Base-by-base conservation (phyloP, 2,797 vertebrate genomes). In the Tamandua tetradactyla region DNA sequence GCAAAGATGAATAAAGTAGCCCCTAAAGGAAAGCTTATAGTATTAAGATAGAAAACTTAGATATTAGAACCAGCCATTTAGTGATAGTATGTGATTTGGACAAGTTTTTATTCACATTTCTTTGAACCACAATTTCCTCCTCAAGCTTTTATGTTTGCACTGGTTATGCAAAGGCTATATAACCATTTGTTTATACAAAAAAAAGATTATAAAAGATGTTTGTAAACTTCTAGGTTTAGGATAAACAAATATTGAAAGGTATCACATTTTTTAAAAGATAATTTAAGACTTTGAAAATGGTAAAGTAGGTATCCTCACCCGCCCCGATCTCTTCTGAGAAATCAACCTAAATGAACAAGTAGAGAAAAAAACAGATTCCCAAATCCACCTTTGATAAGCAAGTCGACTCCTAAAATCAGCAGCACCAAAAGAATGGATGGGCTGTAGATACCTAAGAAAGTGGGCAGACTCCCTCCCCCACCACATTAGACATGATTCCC, bases 341-440 rank as follows among this genome's bases (percentile, higher is more conserved):
- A 59, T 40, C 44, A 44, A 71, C 3, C 7, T 72, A 17, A 66
- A 68, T 1, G 62, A 3, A 15, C 23, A 37, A 52, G 47, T 22
- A 35, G 13, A 40, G 30, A 55, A 32, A 66, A 66, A n/a, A 76
- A 61, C 25, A 47, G 64, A 18, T 80, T 20, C 8, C 15, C 57
- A 49, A 25, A 0, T 8, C 22, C 22, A 32, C 17, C 10, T 10
- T 62, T 81, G 49, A 44, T 15, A 44, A 62, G 40, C 1, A 52
- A 86, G 9, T 27, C 61, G 10, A 52, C 23, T 35, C 42, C 3
- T 40, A 7, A 75, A 44, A 81, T 35, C 4, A 3, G 22, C 22
- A 68, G 2, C 2, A 0, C 18, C 25, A 20, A 68, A 6, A 7
- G 32, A 62, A 23, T 3, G 2, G 8, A 27, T 42, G 18, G 2